Base-by-base conservation (phyloP, 2,797 vertebrate species). In the Chrysocyon brachyurus region DNA sequence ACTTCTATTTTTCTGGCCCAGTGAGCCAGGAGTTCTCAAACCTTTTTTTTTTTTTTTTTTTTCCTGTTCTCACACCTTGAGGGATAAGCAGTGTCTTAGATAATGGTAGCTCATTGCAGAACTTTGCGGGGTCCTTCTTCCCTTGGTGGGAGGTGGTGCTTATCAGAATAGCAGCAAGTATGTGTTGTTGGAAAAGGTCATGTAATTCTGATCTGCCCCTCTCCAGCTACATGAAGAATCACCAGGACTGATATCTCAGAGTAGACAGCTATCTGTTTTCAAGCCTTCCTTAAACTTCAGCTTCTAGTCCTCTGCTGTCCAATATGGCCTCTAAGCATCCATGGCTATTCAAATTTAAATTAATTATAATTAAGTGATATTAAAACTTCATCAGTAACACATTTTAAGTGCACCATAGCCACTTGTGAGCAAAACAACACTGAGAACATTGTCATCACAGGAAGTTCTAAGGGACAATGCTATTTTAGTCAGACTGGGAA, bases 71-170 rank as follows among this genome's bases (percentile, higher is more conserved):
- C n/a, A 15, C 17, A 49, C 4, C n/a, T 40, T 16, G 31, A 56
- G 26, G 36, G 66, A 17, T 21, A 56, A 46, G 31, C 1, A 8
- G 36, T 11, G 7, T 31, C 56, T 63, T 52, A 36, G 84, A 33
- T 40, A 78, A 85, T 9, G 3, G 19, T 8, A 72, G 59, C 78
- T 95, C 36, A 6, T 17, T 24, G 16, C 24, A 88, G 64, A 95
- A 28, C 0, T 78, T 36, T 16, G 49, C n/a, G 24, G 19, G 31
- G 12, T 26, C 36, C 46, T 56, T 73, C 36, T 54, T 84, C 57
- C 26, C 12, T 0, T 5, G 14, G 63, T 8, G 1, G 21, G 52
- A 21, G 21, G 22, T 1, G 2, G 12, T 22, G 4, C 14, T 31
- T 92, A 46, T 56, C n/a, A 81, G 57, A 81, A 16, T 61, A 22